Percentiles rank a stretch among this genome's conserved stretches.
These are phyloP conservation scores for Elysia chlorotica DNA, from an alignment of 1,140 invertebrate genomes.

Conservation along the genomic window DNA sequence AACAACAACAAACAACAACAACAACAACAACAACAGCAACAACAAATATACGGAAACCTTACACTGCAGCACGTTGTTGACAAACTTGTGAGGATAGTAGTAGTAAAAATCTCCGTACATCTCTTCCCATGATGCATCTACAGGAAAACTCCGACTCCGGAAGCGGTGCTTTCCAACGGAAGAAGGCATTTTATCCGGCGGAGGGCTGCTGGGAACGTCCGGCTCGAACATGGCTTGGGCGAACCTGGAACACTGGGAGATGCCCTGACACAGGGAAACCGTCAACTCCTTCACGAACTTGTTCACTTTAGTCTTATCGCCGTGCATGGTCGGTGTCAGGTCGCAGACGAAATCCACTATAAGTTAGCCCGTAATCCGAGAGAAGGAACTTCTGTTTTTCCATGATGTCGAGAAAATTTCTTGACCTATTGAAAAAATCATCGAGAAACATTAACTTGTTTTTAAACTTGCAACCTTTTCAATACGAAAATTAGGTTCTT, in stretches of 20 bases:
- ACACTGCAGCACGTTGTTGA: neutral
- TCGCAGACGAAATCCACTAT: no score
- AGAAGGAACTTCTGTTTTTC: no score
- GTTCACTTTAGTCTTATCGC: no score
- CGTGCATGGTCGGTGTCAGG: no score
- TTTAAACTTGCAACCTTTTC: no score
- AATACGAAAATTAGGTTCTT: no score
- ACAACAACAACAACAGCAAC: neutral
- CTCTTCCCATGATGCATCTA: neutral
- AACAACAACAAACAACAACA: no score
- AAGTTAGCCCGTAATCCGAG: no score
- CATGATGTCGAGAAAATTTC: no score
- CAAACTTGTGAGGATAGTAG: slow-evolving; percentile 16
- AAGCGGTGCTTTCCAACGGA: neutral
- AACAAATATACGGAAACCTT: neutral
- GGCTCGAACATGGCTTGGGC: neutral
- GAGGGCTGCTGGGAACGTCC: neutral
- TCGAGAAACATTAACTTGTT: no score
- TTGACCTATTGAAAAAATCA: no score
- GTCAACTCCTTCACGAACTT: neutral
- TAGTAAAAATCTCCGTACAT: slow-evolving; percentile 20
- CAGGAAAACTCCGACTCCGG: neutral
- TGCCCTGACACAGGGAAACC: neutral
- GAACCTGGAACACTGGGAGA: neutral
- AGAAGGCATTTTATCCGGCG: neutral